Conservation (phyloP, 2,888 invertebrate species). For the Noctua janthina region DNA sequence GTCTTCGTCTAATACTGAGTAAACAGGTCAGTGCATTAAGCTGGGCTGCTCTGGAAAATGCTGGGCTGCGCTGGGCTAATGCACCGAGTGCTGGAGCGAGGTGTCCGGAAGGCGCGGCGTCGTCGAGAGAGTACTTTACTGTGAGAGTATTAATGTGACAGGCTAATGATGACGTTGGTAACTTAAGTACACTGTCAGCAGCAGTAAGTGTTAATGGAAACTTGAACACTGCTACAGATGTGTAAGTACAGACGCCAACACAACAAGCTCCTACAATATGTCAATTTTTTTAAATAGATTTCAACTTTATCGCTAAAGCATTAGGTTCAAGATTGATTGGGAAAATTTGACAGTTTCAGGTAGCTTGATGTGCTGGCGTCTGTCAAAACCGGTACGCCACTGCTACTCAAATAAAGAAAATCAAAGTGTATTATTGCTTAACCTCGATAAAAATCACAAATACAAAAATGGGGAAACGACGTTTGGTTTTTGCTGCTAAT, state of each 20-base stretch:
- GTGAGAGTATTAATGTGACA: conserved; percentile 41
- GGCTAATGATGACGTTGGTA: conserved; percentile 5
- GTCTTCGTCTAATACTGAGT: conserved; percentile 30
- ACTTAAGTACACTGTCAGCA: conserved; percentile 21
- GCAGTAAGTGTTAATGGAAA: neutral
- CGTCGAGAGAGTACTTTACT: conserved; percentile 27
- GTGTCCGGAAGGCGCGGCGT: conserved; percentile 39
- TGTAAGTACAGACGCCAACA: neutral
- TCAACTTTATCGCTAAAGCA: too few relatives aligned
- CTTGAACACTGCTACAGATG: neutral
- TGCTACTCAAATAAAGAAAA: neutral
- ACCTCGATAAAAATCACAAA: too few relatives aligned
- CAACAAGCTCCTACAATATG: too few relatives aligned
- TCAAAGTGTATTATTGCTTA: neutral
- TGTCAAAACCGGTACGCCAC: neutral
- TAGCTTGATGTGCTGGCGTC: too few relatives aligned
- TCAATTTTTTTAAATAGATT: too few relatives aligned
- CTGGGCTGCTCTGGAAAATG: conserved; percentile 33
- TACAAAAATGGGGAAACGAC: too few relatives aligned
- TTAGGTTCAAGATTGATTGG: too few relatives aligned
- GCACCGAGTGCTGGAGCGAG: conserved; percentile 45
- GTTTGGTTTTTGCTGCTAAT: too few relatives aligned
- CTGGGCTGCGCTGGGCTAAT: conserved; percentile 44
- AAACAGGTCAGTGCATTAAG: conserved; percentile 59
- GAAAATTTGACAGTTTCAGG: too few relatives aligned